These are phyloP conservation scores for Phoeniculus purpureus DNA, from an alignment of 2,797 vertebrate species.

Conservation along the genomic window DNA sequence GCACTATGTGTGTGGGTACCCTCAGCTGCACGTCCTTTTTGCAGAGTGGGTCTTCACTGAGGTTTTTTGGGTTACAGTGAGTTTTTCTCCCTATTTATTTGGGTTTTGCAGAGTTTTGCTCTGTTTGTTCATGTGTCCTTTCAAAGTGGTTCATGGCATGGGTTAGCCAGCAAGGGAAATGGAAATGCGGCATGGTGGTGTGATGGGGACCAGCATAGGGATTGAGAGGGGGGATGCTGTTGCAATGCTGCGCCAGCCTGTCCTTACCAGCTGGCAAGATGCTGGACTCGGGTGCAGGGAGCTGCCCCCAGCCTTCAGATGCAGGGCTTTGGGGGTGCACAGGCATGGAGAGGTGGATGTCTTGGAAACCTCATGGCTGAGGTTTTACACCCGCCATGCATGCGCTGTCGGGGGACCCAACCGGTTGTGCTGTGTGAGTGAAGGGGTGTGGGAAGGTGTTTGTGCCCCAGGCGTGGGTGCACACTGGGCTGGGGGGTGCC, in stretches of 20 bases:
- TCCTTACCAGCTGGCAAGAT: not conserved
- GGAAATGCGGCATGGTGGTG: not conserved
- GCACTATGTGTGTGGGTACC: accelerated
- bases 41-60: accelerated
- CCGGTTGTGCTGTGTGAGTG: not conserved
- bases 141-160: not conserved
- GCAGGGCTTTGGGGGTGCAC: not conserved
- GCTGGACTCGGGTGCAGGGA: not conserved
- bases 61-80: not conserved
- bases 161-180: not conserved
- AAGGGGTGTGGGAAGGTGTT: slow-evolving; percentile 5
- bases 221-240: not conserved
- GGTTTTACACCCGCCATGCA: accelerated
- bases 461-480: not conserved
- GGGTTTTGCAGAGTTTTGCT: not conserved
- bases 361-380: not conserved
- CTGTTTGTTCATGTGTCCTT: not conserved
- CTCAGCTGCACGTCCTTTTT: not conserved
- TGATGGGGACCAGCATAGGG: not conserved
- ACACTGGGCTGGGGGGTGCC: not conserved
- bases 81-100: not conserved
- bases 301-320: not conserved
- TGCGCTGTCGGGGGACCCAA: not conserved
- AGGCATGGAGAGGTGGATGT: too few species aligned
- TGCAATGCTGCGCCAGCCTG: not conserved